Evolutionary conservation across 2,888 invertebrate species (phyloP).

Genomic region (Spodoptera exigua): DNA sequence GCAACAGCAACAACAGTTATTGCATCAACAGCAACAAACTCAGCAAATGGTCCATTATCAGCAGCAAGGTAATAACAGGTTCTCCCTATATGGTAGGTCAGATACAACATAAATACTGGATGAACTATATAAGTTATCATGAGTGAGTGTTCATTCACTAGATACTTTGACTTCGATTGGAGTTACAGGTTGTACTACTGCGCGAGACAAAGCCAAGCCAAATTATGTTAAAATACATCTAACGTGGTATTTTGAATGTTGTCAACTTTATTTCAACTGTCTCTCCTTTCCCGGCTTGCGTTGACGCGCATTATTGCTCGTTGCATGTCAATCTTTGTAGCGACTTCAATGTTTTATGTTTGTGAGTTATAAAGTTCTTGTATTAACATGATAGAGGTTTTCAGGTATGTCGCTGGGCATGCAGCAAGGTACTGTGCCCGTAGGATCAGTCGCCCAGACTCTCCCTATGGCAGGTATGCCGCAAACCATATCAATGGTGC

Average conservation of each 20-base stretch:
- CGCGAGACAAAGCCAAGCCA: no score
- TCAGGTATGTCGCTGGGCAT: slow-evolving; percentile 90
- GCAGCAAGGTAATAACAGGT: slow-evolving; percentile 71
- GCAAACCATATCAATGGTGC: slow-evolving; percentile 90
- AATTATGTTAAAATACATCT: no score
- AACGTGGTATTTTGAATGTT: no score
- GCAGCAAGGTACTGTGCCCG: slow-evolving; percentile 90
- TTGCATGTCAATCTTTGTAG: no score
- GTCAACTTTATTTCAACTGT: no score
- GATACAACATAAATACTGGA: no score
- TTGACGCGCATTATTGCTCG: no score
- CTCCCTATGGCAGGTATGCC: slow-evolving; percentile 86
- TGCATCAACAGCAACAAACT: slow-evolving; percentile 82
- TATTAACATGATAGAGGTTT: slow-evolving; percentile 8
- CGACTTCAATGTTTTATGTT: not conserved
- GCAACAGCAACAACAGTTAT: slow-evolving; percentile 72
- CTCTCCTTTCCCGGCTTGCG: no score
- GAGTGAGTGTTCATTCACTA: no score
- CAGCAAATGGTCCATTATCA: slow-evolving; percentile 83
- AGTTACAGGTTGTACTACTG: no score
- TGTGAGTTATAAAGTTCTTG: not conserved
- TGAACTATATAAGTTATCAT: slow-evolving; percentile 1
- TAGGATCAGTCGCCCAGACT: slow-evolving; percentile 90
- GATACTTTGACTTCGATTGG: no score
- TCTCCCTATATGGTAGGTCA: not conserved